A percentile compares a stretch with the other conserved stretches of the same genome.
phyloP scores from a whole-genome alignment of 2,888 invertebrate genomes.

The Dasypolia templi region DNA sequence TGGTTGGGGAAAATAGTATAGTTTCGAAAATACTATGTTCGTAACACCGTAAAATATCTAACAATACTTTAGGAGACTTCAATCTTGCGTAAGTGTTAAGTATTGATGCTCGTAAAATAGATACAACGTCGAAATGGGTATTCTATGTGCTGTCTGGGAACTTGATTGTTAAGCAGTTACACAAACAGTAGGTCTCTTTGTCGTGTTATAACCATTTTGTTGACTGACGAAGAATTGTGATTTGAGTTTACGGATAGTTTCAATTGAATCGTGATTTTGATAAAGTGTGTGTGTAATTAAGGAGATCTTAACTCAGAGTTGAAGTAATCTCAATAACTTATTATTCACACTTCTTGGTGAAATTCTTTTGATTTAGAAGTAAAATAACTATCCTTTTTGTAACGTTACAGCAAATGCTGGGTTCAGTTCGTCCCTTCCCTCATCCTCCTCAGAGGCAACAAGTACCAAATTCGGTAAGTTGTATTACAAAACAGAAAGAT shows the following conservation, averaged over 20 bases:
- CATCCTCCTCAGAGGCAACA: conserved; percentile 83
- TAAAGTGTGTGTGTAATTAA: not conserved
- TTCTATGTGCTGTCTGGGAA: not conserved
- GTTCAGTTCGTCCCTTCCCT: conserved; percentile 81
- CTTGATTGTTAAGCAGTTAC: not conserved
- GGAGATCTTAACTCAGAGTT: conserved; percentile 1
- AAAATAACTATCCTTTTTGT: conserved; percentile 17
- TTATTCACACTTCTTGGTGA: not conserved
- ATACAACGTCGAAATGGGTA: not conserved
- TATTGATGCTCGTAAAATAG: not conserved
- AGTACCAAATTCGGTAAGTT: conserved; percentile 81
- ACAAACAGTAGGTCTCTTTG: not conserved
- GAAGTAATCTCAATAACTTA: not conserved
- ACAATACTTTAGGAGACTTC: not conserved
- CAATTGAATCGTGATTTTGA: not conserved
- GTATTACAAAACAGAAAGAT: not conserved
- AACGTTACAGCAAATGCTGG: conserved; percentile 80
- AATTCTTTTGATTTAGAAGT: not conserved
- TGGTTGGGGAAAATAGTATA: too few species aligned
- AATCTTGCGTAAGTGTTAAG: not conserved
- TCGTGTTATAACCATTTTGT: not conserved
- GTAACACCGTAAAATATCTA: not conserved
- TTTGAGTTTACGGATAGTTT: not conserved
- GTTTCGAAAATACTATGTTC: not conserved
- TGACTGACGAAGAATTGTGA: not conserved